Base-by-base conservation (phyloP, 1,140 invertebrate species). In the Nasonia longicornis region DNA sequence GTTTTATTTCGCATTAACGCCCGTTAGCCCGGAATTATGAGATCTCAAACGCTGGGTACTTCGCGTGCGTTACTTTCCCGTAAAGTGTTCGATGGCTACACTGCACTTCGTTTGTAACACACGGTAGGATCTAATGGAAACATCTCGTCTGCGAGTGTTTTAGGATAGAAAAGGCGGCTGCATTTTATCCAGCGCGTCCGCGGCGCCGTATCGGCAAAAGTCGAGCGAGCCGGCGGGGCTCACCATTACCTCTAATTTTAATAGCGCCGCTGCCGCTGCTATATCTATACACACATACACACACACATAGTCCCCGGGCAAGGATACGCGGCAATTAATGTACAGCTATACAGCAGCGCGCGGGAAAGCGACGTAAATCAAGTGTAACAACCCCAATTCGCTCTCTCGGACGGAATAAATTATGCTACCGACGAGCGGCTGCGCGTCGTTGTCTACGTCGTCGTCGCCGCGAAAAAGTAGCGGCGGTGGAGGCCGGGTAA, bases 331-430 rank as follows among this genome's bases (percentile, higher is more conserved):
- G 76, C 81, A 67, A 81, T 81, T 81, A 81, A 81, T 81, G 80
- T 74, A 69, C 66, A 80, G 42, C 69, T 71, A 29, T 29, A 20
- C 26, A 67, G 22, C 22, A 26, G 66, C 2, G 7, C 12, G 35
- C 63, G 70, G 58, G 38, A 72, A 74, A 73, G 67, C 71, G 45
- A 58, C 70, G 76, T 82, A 82, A 82, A 82, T 82, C 81, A 82
- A 82, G 81, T 72, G 76, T 82, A 82, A 82, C 81, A 82, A 69
- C 81, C 81, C 81, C 81, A 82, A 82, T 82, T 82, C 81, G 67
- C 76, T 42, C 76, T 42, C 52, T 78, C 58, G 81, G 74, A 73
- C 71, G 72, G 81, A 82, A 82, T 82, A 82, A 82, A 82, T 82
- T 82, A 82, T 79, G 81, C 81, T 73, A 82, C 76, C 76, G 52